These are phyloP conservation scores for Epinotia demarniana DNA, from an alignment of 2,888 invertebrate species.

Conservation along the genomic window DNA sequence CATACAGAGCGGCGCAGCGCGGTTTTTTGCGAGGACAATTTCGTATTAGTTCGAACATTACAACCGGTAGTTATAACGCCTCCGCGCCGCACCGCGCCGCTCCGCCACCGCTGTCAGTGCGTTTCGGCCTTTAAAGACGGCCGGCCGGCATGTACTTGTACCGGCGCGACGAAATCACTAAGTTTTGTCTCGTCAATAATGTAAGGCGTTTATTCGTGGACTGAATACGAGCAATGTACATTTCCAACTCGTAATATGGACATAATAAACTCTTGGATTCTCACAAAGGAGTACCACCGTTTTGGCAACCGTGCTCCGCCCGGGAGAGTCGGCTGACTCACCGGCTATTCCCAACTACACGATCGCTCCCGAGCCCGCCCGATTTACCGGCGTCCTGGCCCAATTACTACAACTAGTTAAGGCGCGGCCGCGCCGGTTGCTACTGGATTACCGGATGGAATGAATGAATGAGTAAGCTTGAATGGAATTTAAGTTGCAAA, in stretches of 20 bases:
- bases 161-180: too few relatives aligned
- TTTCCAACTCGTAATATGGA: not conserved
- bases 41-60: too few relatives aligned
- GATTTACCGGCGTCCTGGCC: conserved; percentile 39
- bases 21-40: too few relatives aligned
- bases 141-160: too few relatives aligned
- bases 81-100: too few relatives aligned
- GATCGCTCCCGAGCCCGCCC: conserved; percentile 23
- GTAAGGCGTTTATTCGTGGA: too few relatives aligned
- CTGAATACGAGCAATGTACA: too few relatives aligned
- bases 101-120: too few relatives aligned
- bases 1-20: too few relatives aligned
- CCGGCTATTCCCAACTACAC: conserved; percentile 47
- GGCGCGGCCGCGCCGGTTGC: conserved; percentile 41
- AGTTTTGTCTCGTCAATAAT: too few relatives aligned
- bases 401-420: conserved; percentile 45
- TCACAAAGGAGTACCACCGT: conserved; percentile 7
- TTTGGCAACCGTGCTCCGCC: conserved; percentile 19
- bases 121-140: too few relatives aligned
- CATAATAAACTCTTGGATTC: not conserved
- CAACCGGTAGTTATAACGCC: too few relatives aligned
- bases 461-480: conserved; percentile 43
- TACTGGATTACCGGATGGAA: conserved; percentile 42
- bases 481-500: conserved; percentile 40
- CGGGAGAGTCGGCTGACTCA: conserved; percentile 58